These are phyloP conservation scores for Nephrocerus scutellatus DNA, from an alignment of 2,888 invertebrate genomes.

Conservation along the genomic window DNA sequence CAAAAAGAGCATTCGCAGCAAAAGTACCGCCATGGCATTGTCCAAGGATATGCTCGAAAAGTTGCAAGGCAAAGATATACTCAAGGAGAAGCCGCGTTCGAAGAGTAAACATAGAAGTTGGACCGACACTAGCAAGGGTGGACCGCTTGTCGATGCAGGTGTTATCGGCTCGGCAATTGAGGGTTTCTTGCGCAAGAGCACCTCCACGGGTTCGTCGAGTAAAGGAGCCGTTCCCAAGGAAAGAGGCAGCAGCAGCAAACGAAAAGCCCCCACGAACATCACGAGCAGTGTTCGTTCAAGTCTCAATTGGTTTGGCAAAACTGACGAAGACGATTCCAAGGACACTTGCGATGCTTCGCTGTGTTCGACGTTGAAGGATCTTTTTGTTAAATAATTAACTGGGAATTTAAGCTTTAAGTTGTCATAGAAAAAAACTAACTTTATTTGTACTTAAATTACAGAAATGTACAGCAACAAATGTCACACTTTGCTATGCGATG, in stretches of 20 bases:
- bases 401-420: constrained; percentile 32
- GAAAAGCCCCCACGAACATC: constrained; percentile 35
- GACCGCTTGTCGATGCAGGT: constrained; percentile 71
- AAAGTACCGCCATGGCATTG: constrained; percentile 48
- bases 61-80: constrained; percentile 50
- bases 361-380: constrained; percentile 76
- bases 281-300: constrained; percentile 41
- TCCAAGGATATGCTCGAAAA: constrained; percentile 58
- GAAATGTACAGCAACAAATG: too few species aligned
- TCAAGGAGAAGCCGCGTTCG: constrained; percentile 40
- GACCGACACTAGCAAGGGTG: constrained; percentile 46
- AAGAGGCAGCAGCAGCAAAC: constrained; percentile 29
- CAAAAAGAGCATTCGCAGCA: constrained; percentile 52
- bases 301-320: constrained; percentile 56
- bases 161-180: constrained; percentile 78
- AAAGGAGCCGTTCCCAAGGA: constrained; percentile 49
- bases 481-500: too few species aligned
- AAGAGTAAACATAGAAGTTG: constrained; percentile 43
- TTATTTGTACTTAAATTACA: too few species aligned
- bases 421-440: too few species aligned
- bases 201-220: constrained; percentile 40
- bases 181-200: constrained; percentile 63
- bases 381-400: constrained; percentile 69
- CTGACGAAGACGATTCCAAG: constrained; percentile 60
- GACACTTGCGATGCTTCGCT: constrained; percentile 74